Evolutionary conservation across 1,140 invertebrate genomes (phyloP).

Genomic region (Heliconius melpomene): DNA sequence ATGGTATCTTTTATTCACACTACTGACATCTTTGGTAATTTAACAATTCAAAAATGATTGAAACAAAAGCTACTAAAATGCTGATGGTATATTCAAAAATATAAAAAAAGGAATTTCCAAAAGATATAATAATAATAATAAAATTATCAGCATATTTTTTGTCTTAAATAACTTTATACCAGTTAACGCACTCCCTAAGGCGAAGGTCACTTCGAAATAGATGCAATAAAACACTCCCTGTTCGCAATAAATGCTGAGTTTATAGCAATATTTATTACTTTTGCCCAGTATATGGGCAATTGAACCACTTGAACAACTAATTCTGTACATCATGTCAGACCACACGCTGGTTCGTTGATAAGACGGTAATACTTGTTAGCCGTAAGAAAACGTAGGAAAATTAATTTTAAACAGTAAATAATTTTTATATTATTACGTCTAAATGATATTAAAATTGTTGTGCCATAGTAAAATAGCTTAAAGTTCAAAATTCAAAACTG

Average conservation of each 20-base stretch:
- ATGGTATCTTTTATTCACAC: too few species aligned
- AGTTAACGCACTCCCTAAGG: constrained; percentile 16
- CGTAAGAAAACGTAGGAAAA: neutral
- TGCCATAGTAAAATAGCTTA: too few species aligned
- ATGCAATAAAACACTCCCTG: constrained; percentile 7
- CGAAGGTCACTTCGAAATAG: constrained; percentile 21
- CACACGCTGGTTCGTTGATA: neutral
- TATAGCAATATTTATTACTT: constrained; percentile 9
- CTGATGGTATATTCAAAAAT: too few species aligned
- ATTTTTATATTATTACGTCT: too few species aligned
- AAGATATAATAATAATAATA: neutral
- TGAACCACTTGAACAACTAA: constrained; percentile 12
- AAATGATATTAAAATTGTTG: too few species aligned
- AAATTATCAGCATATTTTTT: neutral
- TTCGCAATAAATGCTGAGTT: constrained; percentile 6
- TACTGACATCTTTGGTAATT: neutral
- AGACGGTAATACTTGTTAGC: neutral
- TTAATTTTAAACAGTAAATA: too few species aligned
- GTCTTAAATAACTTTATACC: neutral
- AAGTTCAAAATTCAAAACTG: too few species aligned
- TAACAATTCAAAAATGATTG: neutral
- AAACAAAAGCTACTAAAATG: too few species aligned
- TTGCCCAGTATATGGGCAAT: neutral
- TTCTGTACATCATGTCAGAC: neutral
- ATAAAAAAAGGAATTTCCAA: neutral